These are phyloP conservation scores for Drosophila novamexicana DNA, from an alignment of 1,140 invertebrate species.

Conservation along the genomic window DNA sequence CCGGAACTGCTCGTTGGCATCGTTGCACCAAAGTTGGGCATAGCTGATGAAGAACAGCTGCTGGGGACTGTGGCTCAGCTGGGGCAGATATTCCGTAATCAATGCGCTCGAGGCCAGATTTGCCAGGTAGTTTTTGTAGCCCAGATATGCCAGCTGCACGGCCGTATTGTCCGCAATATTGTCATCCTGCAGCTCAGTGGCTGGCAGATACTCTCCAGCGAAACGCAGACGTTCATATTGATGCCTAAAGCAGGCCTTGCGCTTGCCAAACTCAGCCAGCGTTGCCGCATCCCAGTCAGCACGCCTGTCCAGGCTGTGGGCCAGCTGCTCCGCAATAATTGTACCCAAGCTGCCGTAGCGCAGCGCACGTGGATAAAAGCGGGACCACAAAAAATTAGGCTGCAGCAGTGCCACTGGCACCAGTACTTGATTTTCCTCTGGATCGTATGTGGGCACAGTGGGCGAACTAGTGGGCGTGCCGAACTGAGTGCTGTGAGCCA, in stretches of 20 bases:
- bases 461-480: background rate
- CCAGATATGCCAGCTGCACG: slow-evolving; percentile 87
- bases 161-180: slow-evolving; percentile 90
- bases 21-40: slow-evolving; percentile 85
- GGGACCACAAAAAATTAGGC: slow-evolving; percentile 76
- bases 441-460: slow-evolving; percentile 40
- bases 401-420: slow-evolving; percentile 67
- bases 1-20: slow-evolving; percentile 59
- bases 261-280: slow-evolving; percentile 48
- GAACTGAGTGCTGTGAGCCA: slow-evolving; percentile 9
- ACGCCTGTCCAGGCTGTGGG: slow-evolving; percentile 86
- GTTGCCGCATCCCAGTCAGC: slow-evolving; percentile 62
- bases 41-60: slow-evolving; percentile 91
- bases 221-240: slow-evolving; percentile 67
- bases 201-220: slow-evolving; percentile 86
- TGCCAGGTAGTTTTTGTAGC: slow-evolving; percentile 83
- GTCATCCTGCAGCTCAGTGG: slow-evolving; percentile 88
- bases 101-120: slow-evolving; percentile 27
- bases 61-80: slow-evolving; percentile 84
- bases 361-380: slow-evolving; percentile 69
- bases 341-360: slow-evolving; percentile 86
- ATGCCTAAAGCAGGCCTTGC: slow-evolving; percentile 63
- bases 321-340: slow-evolving; percentile 87
- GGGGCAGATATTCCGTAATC: slow-evolving; percentile 84
- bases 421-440: slow-evolving; percentile 46